Evolutionary conservation across 2,888 invertebrate species (phyloP).

Genomic region (Plagodis pulveraria): DNA sequence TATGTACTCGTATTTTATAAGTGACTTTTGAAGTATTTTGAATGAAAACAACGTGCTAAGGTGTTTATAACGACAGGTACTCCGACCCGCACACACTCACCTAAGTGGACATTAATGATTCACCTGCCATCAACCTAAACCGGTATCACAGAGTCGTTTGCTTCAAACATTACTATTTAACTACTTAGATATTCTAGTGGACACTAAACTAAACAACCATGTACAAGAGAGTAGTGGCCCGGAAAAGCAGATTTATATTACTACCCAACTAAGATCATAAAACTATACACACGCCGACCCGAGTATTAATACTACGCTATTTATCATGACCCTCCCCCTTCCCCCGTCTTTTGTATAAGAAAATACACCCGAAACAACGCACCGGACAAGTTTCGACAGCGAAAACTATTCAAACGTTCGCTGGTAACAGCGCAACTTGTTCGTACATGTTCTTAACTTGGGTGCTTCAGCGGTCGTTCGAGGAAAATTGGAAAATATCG

Average conservation of each 20-base stretch:
- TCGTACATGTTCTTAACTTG: slow-evolving; percentile 80
- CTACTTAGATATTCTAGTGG: slow-evolving; percentile 37
- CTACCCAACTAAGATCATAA: slow-evolving; percentile 84
- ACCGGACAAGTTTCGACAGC: slow-evolving; percentile 78
- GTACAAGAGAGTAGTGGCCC: slow-evolving; percentile 58
- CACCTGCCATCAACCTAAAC: slow-evolving; percentile 34
- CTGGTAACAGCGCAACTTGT: slow-evolving; percentile 80
- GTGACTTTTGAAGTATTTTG: too few species aligned
- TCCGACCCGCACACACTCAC: not conserved
- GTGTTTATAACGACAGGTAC: not conserved
- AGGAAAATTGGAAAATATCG: slow-evolving; percentile 78
- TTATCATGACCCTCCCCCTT: slow-evolving; percentile 74
- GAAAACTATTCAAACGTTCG: slow-evolving; percentile 78
- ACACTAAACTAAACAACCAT: slow-evolving; percentile 59
- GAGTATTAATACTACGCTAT: slow-evolving; percentile 80
- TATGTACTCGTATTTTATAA: too few species aligned
- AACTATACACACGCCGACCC: slow-evolving; percentile 78
- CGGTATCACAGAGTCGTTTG: slow-evolving; percentile 36
- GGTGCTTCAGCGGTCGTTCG: slow-evolving; percentile 77
- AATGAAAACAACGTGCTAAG: not conserved
- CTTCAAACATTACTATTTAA: slow-evolving; percentile 39
- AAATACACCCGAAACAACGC: slow-evolving; percentile 73
- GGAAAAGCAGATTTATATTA: slow-evolving; percentile 82
- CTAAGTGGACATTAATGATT: slow-evolving; percentile 26
- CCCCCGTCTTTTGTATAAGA: slow-evolving; percentile 81